Conservation (phyloP, 2,797 vertebrate species). For the Lophotriccus pileatus region DNA sequence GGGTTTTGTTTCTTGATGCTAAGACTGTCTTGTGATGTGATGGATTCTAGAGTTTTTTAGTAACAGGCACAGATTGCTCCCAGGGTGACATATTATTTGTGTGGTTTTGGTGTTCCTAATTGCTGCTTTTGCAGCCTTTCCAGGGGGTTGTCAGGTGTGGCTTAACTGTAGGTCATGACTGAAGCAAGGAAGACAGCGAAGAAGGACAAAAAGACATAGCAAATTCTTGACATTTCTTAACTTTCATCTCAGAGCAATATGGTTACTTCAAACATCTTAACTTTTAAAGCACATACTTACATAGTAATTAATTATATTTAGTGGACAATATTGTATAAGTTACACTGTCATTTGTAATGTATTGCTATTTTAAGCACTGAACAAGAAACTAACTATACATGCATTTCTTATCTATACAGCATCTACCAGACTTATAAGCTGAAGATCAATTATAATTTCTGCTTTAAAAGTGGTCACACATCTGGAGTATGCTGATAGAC, state of each 20-base stretch:
- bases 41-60: not conserved
- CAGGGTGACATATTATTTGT: not conserved
- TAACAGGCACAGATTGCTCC: not conserved
- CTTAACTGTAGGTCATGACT: not conserved
- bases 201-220: not conserved
- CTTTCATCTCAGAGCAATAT: not conserved
- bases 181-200: not conserved
- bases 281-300: not conserved
- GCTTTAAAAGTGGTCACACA: accelerated
- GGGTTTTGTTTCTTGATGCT: not conserved
- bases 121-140: not conserved
- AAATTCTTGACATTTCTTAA: not conserved
- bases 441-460: not conserved
- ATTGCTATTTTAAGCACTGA: not conserved
- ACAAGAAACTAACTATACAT: not conserved
- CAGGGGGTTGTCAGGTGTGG: not conserved
- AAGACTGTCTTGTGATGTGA: not conserved
- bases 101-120: slow-evolving; percentile 10
- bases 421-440: not conserved
- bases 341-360: not conserved
- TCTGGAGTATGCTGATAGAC: not conserved
- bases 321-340: not conserved
- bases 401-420: not conserved
- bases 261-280: not conserved
- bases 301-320: not conserved